Conservation (phyloP, 1,140 invertebrate species). For the Saxidomus purpurata region DNA sequence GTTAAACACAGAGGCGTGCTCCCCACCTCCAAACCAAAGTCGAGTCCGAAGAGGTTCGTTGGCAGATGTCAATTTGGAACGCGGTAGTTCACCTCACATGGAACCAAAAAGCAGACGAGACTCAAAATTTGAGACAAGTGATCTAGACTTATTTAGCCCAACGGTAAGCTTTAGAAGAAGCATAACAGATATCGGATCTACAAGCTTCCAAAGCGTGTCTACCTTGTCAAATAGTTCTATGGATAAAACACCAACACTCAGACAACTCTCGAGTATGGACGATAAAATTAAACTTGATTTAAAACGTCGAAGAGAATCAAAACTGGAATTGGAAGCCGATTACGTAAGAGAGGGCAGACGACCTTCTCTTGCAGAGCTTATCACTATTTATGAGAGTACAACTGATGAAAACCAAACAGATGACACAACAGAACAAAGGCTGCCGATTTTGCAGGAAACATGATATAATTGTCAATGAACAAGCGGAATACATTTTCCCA, state of each 20-base stretch:
- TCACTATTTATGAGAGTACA: constrained; percentile 57
- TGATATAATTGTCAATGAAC: background rate
- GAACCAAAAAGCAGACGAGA: background rate
- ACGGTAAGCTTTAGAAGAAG: background rate
- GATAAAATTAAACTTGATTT: background rate
- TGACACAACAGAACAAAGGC: background rate
- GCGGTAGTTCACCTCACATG: background rate
- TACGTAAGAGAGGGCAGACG: constrained; percentile 26
- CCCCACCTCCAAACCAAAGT: background rate
- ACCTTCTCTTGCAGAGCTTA: constrained; percentile 60
- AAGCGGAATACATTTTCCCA: background rate
- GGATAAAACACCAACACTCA: background rate
- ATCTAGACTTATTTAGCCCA: constrained; percentile 43
- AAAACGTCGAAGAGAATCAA: constrained; percentile 9
- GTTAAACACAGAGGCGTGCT: background rate
- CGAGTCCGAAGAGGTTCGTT: constrained; percentile 39
- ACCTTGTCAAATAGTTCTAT: background rate
- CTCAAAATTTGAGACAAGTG: constrained; percentile 23
- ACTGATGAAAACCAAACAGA: background rate
- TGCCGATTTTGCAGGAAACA: constrained; percentile 45
- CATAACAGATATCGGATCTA: background rate
- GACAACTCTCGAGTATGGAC: background rate
- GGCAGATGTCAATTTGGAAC: constrained; percentile 53
- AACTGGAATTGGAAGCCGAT: background rate
- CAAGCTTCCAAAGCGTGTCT: background rate